A percentile compares a stretch with the other conserved stretches of the same genome.
These are phyloP conservation scores for Pemphigus obesinymphae DNA, from an alignment of 1,140 invertebrate species.

Conservation along the genomic window DNA sequence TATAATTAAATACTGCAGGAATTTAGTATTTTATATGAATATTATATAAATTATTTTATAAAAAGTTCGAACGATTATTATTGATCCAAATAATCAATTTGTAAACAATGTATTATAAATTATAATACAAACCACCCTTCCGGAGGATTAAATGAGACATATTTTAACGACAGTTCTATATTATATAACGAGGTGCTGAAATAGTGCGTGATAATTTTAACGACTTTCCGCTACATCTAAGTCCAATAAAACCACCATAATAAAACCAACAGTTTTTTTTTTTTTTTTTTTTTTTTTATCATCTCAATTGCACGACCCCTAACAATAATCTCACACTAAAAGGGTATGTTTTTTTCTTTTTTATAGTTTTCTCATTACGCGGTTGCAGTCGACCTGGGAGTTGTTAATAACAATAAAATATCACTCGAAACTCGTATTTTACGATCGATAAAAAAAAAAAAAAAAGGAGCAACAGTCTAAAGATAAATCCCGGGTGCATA, in stretches of 20 bases:
- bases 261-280: background rate
- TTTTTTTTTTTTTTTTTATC: conserved; percentile 1
- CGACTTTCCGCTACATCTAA: conserved; percentile 14
- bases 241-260: conserved; percentile 18
- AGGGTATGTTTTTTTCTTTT: background rate
- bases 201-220: conserved; percentile 13
- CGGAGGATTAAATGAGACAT: background rate
- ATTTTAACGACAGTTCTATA: background rate
- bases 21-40: no score
- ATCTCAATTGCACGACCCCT: background rate
- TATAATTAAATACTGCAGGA: no score
- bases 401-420: conserved; percentile 12
- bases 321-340: conserved; percentile 1
- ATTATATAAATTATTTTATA: background rate
- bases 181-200: background rate
- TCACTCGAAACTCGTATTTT: background rate
- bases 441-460: conserved; percentile 25
- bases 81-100: background rate
- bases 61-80: background rate
- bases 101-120: background rate
- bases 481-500: background rate
- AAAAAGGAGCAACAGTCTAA: background rate
- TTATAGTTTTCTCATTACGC: conserved; percentile 5
- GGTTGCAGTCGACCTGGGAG: background rate
- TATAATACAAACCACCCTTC: background rate